Conservation (phyloP, 2,888 invertebrate species). For the Macrophya alboannulata region DNA sequence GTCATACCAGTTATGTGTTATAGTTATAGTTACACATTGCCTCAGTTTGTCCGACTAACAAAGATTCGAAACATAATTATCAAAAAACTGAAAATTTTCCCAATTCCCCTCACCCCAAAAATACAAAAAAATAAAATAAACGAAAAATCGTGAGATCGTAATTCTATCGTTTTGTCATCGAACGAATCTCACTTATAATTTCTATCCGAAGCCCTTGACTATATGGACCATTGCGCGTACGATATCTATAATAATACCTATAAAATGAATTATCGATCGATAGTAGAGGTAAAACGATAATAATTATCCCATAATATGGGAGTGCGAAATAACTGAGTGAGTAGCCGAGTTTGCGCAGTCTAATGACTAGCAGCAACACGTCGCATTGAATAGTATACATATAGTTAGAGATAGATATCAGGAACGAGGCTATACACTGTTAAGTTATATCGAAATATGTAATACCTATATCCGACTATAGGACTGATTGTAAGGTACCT, state of each 20-base stretch:
- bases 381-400: not conserved
- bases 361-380: not conserved
- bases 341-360: not conserved
- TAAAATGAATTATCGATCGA: not conserved
- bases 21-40: not conserved
- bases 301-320: not conserved
- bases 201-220: not conserved
- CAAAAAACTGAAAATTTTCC: no score
- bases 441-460: slow-evolving; percentile 19
- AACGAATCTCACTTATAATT: not conserved
- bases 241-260: no score
- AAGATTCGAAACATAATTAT: not conserved
- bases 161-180: no score
- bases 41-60: not conserved
- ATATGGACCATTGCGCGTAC: no score
- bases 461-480: not conserved
- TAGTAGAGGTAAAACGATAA: not conserved
- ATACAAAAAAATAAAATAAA: no score
- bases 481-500: slow-evolving; percentile 13
- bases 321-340: not conserved
- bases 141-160: no score
- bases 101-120: no score
- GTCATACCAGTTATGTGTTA: not conserved
- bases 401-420: not conserved
- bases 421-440: slow-evolving; percentile 4